Conservation (phyloP, 1,140 invertebrate genomes). For the Aphelinus atriplicis region DNA sequence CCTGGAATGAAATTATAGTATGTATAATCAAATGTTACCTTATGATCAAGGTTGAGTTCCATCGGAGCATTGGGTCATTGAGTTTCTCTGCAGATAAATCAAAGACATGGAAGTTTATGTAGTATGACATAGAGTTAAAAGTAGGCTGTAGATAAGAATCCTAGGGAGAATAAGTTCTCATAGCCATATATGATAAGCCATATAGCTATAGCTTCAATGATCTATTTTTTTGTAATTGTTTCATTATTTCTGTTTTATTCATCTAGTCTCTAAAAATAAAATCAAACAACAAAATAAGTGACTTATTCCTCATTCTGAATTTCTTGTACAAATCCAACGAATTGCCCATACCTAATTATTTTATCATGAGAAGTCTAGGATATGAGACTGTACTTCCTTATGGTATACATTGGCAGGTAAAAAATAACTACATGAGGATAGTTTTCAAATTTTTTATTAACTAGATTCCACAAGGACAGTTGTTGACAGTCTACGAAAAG, state of each 20-base stretch:
- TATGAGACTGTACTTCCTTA: too few species aligned
- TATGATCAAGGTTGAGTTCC: background rate
- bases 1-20: conserved; percentile 12
- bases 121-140: conserved; percentile 17
- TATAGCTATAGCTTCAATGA: too few species aligned
- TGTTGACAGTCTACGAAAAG: conserved; percentile 36
- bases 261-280: too few species aligned
- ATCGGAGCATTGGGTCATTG: conserved; percentile 12
- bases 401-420: background rate
- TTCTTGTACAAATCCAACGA: too few species aligned
- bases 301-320: too few species aligned
- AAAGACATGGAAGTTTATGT: conserved; percentile 25
- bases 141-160: background rate
- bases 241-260: too few species aligned
- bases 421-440: background rate
- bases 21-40: background rate
- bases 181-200: too few species aligned
- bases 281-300: too few species aligned
- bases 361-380: too few species aligned
- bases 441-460: conserved; percentile 34
- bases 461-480: conserved; percentile 36
- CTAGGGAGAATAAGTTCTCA: too few species aligned
- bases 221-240: too few species aligned
- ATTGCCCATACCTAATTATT: too few species aligned
- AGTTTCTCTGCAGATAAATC: conserved; percentile 35